These are phyloP conservation scores for Cervus canadensis DNA, from an alignment of 2,113 vertebrate species.

Conservation along the genomic window DNA sequence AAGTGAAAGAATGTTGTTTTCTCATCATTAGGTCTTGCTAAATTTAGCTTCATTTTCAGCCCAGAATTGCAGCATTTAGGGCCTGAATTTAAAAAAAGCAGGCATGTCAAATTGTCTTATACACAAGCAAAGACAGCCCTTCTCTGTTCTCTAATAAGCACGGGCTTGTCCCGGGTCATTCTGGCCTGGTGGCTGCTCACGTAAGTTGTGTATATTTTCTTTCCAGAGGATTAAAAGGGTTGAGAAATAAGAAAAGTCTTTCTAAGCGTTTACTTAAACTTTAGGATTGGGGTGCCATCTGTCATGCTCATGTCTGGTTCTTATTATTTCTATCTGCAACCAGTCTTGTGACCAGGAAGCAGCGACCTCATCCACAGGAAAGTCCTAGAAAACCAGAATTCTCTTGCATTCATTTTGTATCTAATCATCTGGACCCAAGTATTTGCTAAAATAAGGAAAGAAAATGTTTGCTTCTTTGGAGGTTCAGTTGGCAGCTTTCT, in stretches of 20 bases:
- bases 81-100: neutral
- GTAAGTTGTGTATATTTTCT: neutral
- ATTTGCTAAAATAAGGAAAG: neutral
- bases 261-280: constrained; percentile 6
- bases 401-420: neutral
- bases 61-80: constrained; percentile 41
- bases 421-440: neutral
- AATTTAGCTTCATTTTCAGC: constrained; percentile 14
- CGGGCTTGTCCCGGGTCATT: neutral
- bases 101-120: neutral
- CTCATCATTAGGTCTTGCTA: constrained; percentile 16
- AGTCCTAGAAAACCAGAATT: neutral
- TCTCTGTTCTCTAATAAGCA: constrained; percentile 1
- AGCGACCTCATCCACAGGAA: neutral
- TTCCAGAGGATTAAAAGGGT: constrained; percentile 29
- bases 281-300: neutral
- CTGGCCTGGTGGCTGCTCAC: neutral
- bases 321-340: neutral
- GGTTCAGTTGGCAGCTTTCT: neutral
- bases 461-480: neutral
- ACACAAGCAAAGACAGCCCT: neutral
- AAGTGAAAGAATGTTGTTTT: neutral
- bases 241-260: neutral
- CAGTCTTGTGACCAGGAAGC: neutral
- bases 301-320: neutral